Evolutionary conservation across 1,140 invertebrate genomes (phyloP).

Genomic region (Homalodisca vitripennis): DNA sequence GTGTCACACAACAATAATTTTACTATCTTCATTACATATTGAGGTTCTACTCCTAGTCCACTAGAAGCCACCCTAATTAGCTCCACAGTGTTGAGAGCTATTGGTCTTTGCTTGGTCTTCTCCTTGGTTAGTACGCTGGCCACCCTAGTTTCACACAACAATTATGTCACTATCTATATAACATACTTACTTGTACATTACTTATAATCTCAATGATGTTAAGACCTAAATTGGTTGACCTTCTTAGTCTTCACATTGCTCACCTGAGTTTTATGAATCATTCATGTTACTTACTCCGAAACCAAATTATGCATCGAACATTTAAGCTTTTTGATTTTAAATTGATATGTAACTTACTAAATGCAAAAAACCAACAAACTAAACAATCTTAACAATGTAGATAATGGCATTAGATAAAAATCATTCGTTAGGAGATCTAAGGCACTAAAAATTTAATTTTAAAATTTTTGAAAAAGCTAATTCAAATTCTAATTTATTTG

Average conservation of each 20-base stretch:
- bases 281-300: background rate
- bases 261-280: slow-evolving; percentile 59
- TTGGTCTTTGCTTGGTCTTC: slow-evolving; percentile 80
- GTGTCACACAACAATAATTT: slow-evolving; percentile 54
- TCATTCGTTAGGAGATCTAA: too few relatives aligned
- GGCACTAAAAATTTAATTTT: too few relatives aligned
- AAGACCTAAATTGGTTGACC: slow-evolving; percentile 82
- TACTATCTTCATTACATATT: slow-evolving; percentile 94
- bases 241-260: slow-evolving; percentile 54
- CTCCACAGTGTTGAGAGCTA: slow-evolving; percentile 96
- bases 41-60: slow-evolving; percentile 90
- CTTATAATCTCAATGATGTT: slow-evolving; percentile 98
- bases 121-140: slow-evolving; percentile 54
- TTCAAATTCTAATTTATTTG: too few relatives aligned
- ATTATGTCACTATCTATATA: slow-evolving; percentile 87
- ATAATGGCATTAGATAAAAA: too few relatives aligned
- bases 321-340: too few relatives aligned
- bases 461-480: too few relatives aligned
- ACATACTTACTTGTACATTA: slow-evolving; percentile 87
- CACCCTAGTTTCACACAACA: slow-evolving; percentile 59
- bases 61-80: slow-evolving; percentile 94
- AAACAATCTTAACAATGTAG: too few relatives aligned
- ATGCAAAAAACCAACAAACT: too few relatives aligned
- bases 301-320: too few relatives aligned
- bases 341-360: too few relatives aligned